Base-by-base conservation (phyloP, 2,888 invertebrate species). In the Dorcus parallelipipedus region DNA sequence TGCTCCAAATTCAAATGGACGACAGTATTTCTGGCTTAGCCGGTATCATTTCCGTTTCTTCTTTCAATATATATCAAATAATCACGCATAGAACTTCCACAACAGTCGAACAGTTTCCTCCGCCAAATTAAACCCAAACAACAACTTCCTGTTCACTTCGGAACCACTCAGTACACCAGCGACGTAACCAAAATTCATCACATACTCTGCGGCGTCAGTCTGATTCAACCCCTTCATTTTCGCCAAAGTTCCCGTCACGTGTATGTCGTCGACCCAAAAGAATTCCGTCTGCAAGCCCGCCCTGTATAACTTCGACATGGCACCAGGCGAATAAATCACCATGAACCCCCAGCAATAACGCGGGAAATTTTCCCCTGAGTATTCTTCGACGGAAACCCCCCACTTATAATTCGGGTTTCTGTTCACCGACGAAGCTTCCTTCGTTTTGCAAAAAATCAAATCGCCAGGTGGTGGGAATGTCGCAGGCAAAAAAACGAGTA, bases 251-350 rank as follows among this genome's bases (percentile, higher is more conserved):
- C 89, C 89, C 3, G 89, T 89, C 40, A 89, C 78, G 69, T 86
- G 86, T 55, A 87, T 86, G 72, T 89, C 89, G 73, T 89, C 89
- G 59, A 89, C 86, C 89, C 90, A 89, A 76, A 89, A 89, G 71
- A 86, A 88, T 3, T 82, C 80, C 3, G 81, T 75, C 56, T 76
- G 78, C 68, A 84, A 83, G 8, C 85, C 84, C 63, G 82, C 81
- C 49, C 73, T 76, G 70, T 83, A 84, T 58, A 85, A 73, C 61
- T 76, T 73, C 67, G 80, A 82, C 43, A 80, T 79, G 38, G 82
- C 81, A 72, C 86, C 84, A 1, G 81, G 81, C 0, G 85, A 84
- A 67, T 85, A 84, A 9, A 86, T 73, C 54, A 86, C 79, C 7
- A 81, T 82, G 81, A 83, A 84, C 6, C 92, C 92, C 26, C 86